These are phyloP conservation scores for Scotopteryx bipunctaria DNA, from an alignment of 2,888 invertebrate genomes.

Conservation along the genomic window DNA sequence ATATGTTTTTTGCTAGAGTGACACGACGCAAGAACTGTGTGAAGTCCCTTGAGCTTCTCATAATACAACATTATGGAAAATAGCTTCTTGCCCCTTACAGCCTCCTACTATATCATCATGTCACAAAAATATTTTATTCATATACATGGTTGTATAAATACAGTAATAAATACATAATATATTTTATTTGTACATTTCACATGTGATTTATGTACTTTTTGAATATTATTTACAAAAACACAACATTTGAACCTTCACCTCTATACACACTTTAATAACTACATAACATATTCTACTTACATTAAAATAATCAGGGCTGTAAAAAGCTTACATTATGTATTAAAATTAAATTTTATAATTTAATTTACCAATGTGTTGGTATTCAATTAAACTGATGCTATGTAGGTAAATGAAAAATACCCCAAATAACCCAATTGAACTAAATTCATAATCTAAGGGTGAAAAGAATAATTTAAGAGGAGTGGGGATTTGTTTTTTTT, in stretches of 20 bases:
- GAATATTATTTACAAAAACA: constrained; percentile 76
- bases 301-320: constrained; percentile 68
- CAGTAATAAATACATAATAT: constrained; percentile 64
- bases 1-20: constrained; percentile 69
- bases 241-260: constrained; percentile 65
- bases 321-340: constrained; percentile 58
- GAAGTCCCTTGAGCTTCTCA: constrained; percentile 62
- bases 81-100: constrained; percentile 59
- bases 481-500: neutral
- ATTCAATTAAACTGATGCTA: constrained; percentile 16
- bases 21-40: constrained; percentile 75
- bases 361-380: constrained; percentile 19
- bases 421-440: constrained; percentile 39
- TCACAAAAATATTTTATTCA: constrained; percentile 77
- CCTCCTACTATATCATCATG: constrained; percentile 69
- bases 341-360: constrained; percentile 49
- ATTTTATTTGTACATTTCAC: constrained; percentile 77
- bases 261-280: constrained; percentile 57
- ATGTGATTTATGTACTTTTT: constrained; percentile 55
- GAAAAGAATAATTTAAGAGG: constrained; percentile 17
- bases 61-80: constrained; percentile 65
- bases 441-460: constrained; percentile 42
- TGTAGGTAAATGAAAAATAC: constrained; percentile 13
- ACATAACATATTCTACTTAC: constrained; percentile 48
- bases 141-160: constrained; percentile 65